Evolutionary conservation across 2,113 vertebrate genomes (phyloP), one percentile per base, ranked within the genome.

Genomic region (Spermophilus dauricus): DNA sequence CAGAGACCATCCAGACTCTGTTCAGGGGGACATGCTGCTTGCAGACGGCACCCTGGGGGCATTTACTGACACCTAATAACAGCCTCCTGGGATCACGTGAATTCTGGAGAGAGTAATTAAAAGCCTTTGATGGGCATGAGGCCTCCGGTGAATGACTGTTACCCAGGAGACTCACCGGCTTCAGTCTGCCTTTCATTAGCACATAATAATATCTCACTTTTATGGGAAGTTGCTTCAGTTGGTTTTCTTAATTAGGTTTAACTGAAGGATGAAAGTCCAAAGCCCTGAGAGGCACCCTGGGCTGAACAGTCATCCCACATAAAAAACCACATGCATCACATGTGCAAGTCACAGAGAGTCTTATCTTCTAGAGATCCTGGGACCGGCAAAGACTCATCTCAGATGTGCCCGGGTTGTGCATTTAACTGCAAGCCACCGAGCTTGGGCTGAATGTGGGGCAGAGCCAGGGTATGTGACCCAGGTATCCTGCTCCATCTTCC

Each of bases 261-360:
- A 92, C 91, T 65, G 51, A 96, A 96, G 88, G 96, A 97, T 97
- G 89, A 94, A 97, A 97, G 97, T 96, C 88, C 84, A 77, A 56
- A 94, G 42, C 48, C 90, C 84, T 89, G 42, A n/a, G 77, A 95
- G 81, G 69, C 76, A n/a, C 1, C 16, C 10, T 8, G 18, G 37
- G 26, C 30, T 81, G 65, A 80, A 76, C 18, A n/a, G n/a, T 48
- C 67, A 90, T 75, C 42, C 63, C 67, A 91, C 73, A 32, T 75
- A n/a, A 96, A 87, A 87, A 94, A 61, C 42, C 85, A 88, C 45
- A 42, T 28, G 94, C 77, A 69, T 92, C 84, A 90, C 94, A 97
- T 91, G 45, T 77, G 34, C 34, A 70, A 2, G 32, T 3, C 39
- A 93, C 78, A 94, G 67, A 88, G 28, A 70, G 32, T 34, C 22